Evolutionary conservation across 2,113 vertebrate species (phyloP), one percentile per base, ranked within the genome.

Genomic region (Pongo abelii): DNA sequence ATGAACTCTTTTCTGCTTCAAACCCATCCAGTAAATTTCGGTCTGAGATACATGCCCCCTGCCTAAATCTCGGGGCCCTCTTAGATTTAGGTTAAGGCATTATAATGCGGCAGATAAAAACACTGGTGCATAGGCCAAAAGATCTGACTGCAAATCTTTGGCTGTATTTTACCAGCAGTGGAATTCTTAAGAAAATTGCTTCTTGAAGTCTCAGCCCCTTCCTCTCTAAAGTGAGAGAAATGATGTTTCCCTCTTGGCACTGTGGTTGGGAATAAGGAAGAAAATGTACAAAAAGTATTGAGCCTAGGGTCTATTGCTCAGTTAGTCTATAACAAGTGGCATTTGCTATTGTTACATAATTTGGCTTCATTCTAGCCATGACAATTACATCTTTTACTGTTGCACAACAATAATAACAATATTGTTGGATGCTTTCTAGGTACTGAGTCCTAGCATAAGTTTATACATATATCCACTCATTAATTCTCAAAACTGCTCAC

Each of bases 171-270:
- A 32, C 14, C 23, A 91, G 32, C 48, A 85, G 6, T 23, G 11
- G 18, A 69, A 79, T 48, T 64, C 8, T 79, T 38, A 2, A 84
- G 64, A 57, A 88, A 55, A 84, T 64, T 72, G 64, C 0, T 84
- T 93, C 22, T 79, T 5, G n/a, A 72, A 38, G 14, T 77, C 61
- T 86, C 32, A 92, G 27, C 12, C 57, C 18, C 7, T 59, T 92
- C 20, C 90, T 84, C 25, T 77, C n/a, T 61, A 81, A 86, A 93
- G 46, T 69, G 38, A 93, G 6, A 72, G 23, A 92, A 93, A 95
- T 35, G 30, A n/a, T 64, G 27, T 12, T 95, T 90, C 32, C 17
- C 38, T 77, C 7, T 75, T 0, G 4, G 32, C 2, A 12, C 40
- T 23, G 40, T 57, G 84, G 6, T 32, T 27, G 40, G 67, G 23